Evolutionary conservation across 1,140 invertebrate species (phyloP), one percentile per base, ranked within the genome.

Genomic region (Tetragnatha versicolor): DNA sequence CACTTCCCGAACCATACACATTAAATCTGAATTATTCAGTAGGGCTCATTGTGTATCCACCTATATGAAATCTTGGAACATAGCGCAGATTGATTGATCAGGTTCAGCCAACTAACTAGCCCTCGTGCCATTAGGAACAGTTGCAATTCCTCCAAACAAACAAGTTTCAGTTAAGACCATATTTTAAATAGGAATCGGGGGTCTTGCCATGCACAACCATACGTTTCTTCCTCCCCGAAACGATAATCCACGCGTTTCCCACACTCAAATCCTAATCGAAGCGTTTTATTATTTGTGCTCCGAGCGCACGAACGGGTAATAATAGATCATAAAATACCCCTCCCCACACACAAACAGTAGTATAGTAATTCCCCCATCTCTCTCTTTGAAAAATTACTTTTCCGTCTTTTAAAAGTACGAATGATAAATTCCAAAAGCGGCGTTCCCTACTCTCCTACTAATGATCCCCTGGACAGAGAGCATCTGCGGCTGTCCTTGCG

Each of bases 331-430:
- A 66, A 66, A 66, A 58, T 31, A 27, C 27, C 29, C 14, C 35
- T n/a, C 20, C 27, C 14, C 5, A 63, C 60, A 39, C 60, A 63
- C 6, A 10, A 39, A 63, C n/a, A 12, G 60, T 14, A 39, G 10
- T 22, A 39, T 10, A 27, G n/a, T n/a, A 17, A n/a, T 22, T 17
- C 37, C 14, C 35, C 37, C 49, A 66, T 66, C 42, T 51, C 25
- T 29, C 60, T 47, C 10, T 22, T 66, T 49, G 47, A 70, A 70
- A 75, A 75, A 75, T 61, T 39, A 75, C 42, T 25, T 42, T 35
- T 51, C 51, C 72, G 49, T 75, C 72, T 63, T 63, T 75, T 55
- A 49, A 75, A 75, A 75, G 58, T 61, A 49, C 39, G 55, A 53
- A 63, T 75, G 72, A 75, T 75, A 75, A 75, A 75, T 77, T 77